Evolutionary conservation across 2,888 invertebrate genomes (phyloP).

Genomic region (Spilarctia lutea): DNA sequence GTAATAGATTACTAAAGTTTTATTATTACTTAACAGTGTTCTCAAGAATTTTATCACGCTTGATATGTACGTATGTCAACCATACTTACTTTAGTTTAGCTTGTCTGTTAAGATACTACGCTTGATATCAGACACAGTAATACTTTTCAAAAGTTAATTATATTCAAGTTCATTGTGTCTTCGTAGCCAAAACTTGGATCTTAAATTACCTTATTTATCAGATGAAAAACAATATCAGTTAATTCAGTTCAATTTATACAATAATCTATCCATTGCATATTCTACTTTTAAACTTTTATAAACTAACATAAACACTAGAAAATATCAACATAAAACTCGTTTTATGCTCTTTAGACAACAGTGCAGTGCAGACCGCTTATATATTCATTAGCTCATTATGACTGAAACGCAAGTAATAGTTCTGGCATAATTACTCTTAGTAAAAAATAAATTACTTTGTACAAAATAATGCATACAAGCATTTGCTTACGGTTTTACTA

Average conservation of each 20-base stretch:
- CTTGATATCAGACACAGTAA: not conserved
- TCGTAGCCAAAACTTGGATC: not conserved
- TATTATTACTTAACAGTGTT: too few species aligned
- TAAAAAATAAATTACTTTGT: not conserved
- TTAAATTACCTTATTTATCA: not conserved
- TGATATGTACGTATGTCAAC: too few species aligned
- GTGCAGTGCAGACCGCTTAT: not conserved
- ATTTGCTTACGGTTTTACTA: not conserved
- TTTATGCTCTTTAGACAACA: not conserved
- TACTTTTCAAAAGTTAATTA: not conserved
- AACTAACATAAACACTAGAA: not conserved
- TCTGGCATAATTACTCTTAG: not conserved
- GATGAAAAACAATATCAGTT: not conserved
- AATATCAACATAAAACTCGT: constrained; percentile 2
- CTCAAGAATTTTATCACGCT: too few species aligned
- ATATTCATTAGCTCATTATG: constrained; percentile 1
- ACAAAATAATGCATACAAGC: not conserved
- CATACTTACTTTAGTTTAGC: too few species aligned
- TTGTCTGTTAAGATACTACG: not conserved
- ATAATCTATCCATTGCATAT: not conserved
- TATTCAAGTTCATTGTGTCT: not conserved
- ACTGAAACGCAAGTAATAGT: not conserved
- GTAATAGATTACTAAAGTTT: too few species aligned
- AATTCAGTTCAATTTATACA: not conserved
- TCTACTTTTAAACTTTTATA: not conserved